phyloP scores from a whole-genome alignment of 2,113 vertebrate genomes.

The Prunella fulvescens region DNA sequence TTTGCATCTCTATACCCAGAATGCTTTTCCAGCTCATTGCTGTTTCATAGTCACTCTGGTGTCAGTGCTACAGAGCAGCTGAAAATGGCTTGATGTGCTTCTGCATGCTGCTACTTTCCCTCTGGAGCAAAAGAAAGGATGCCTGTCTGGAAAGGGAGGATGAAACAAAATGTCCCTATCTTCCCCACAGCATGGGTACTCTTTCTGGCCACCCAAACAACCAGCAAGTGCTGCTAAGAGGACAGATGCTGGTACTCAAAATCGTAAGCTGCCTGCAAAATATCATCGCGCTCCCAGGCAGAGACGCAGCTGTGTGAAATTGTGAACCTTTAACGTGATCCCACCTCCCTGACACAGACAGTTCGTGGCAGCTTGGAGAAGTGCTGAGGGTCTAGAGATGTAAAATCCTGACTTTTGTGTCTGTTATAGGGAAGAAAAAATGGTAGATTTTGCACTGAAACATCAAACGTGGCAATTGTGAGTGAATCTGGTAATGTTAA shows the following conservation, averaged over 20 bases:
- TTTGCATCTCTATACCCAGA: conserved; percentile 69
- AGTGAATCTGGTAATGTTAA: not conserved
- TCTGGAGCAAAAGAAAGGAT: conserved; percentile 36
- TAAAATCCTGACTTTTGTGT: conserved; percentile 1
- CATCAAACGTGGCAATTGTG: not conserved
- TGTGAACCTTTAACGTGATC: conserved; percentile 44
- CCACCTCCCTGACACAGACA: conserved; percentile 5
- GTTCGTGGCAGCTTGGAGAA: not conserved
- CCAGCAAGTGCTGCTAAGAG: not conserved
- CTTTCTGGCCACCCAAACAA: conserved; percentile 50
- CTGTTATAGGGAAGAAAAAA: not conserved
- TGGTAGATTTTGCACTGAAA: not conserved
- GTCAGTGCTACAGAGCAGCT: conserved; percentile 56
- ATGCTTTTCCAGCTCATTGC: conserved; percentile 64
- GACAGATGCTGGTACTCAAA: conserved; percentile 41
- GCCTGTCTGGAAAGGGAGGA: not conserved
- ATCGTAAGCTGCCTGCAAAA: conserved; percentile 23
- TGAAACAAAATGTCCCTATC: conserved; percentile 10
- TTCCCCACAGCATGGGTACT: not conserved
- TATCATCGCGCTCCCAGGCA: not conserved
- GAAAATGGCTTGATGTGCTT: conserved; percentile 53
- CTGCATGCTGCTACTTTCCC: conserved; percentile 28
- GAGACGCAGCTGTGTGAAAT: conserved; percentile 56
- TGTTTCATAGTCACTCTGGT: conserved; percentile 46
- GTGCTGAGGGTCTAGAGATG: not conserved